A percentile compares a stretch with the other conserved stretches of the same genome.
These are phyloP conservation scores for Sylvilagus bachmani DNA, from an alignment of 2,113 vertebrate genomes.

Conservation along the genomic window DNA sequence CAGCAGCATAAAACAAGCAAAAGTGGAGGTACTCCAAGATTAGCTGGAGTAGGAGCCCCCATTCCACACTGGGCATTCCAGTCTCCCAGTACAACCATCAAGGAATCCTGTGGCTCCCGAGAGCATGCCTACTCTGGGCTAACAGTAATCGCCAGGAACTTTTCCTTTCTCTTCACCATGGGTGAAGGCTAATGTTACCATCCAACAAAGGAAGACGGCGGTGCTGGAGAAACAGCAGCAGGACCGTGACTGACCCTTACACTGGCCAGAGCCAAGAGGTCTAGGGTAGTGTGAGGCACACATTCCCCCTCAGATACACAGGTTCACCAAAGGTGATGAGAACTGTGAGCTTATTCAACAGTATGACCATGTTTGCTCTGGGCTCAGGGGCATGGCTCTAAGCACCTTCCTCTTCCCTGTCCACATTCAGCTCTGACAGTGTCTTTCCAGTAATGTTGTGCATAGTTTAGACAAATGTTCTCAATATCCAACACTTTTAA, in stretches of 20 bases:
- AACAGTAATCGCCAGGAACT: too few species aligned
- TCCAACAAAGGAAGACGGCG: neutral
- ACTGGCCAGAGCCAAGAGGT: neutral
- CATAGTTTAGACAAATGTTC: neutral
- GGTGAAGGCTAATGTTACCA: too few species aligned
- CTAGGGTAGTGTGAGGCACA: neutral
- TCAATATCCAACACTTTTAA: neutral
- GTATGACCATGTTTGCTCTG: rapidly evolving
- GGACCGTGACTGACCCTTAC: neutral
- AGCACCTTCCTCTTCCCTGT: neutral
- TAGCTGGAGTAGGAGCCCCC: neutral
- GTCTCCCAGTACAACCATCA: neutral
- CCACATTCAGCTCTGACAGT: neutral
- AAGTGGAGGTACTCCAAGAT: neutral
- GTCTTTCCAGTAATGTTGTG: neutral
- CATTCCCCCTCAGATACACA: neutral
- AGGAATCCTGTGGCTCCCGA: neutral
- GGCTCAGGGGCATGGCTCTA: neutral
- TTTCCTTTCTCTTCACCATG: too few species aligned
- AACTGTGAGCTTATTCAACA: neutral
- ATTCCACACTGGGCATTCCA: neutral
- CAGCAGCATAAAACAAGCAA: neutral
- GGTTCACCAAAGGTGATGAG: neutral
- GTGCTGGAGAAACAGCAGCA: rapidly evolving
- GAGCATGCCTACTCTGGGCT: neutral